A percentile compares a stretch with the other conserved stretches of the same genome.
These are phyloP conservation scores for Hemibagrus guttatus DNA, from an alignment of 2,797 vertebrate genomes.

Conservation along the genomic window DNA sequence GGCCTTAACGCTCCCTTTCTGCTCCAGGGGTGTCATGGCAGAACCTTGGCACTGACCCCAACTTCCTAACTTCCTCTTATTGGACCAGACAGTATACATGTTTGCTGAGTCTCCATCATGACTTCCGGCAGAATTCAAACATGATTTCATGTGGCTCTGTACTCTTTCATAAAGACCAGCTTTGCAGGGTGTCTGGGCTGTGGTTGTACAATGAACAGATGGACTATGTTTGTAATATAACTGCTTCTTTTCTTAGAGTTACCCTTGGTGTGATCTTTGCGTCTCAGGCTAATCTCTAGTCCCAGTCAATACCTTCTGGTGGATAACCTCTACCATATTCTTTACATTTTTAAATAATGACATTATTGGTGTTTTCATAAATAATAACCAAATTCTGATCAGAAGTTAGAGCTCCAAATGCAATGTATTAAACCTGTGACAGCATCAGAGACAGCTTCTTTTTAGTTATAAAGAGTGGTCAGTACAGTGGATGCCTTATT, in stretches of 20 bases:
- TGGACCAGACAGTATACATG: neutral
- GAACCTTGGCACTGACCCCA: no score
- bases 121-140: neutral
- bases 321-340: neutral
- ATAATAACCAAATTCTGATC: neutral
- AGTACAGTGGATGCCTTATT: neutral
- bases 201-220: neutral
- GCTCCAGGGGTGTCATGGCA: no score
- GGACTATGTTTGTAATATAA: no score
- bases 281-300: neutral
- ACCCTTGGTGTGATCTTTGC: neutral
- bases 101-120: neutral
- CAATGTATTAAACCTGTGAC: neutral
- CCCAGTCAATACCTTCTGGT: neutral
- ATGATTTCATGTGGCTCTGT: neutral
- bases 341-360: neutral
- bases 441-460: neutral
- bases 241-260: neutral
- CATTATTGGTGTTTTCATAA: neutral
- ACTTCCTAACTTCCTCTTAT: neutral
- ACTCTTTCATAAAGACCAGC: neutral
- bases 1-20: no score
- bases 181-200: neutral
- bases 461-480: neutral
- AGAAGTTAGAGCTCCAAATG: neutral